Conservation (phyloP, 2,113 vertebrate species). For the Donacobius atricapilla region DNA sequence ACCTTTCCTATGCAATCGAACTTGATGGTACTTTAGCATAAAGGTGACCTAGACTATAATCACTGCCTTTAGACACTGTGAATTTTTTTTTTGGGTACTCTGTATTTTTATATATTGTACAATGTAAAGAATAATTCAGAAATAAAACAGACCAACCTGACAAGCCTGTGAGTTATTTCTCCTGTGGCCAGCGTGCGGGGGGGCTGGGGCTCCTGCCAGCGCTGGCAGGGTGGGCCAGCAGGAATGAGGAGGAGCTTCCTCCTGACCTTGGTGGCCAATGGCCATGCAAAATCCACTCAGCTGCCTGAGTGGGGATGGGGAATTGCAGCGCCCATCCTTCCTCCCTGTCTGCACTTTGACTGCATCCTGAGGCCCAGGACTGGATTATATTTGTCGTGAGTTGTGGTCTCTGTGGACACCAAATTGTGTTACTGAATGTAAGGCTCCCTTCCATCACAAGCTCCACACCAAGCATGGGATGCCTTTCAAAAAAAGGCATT, state of each 20-base stretch:
- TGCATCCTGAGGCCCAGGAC: not conserved
- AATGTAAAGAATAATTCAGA: slow-evolving; percentile 86
- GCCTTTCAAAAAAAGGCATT: not conserved
- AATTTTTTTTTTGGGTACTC: slow-evolving; percentile 86
- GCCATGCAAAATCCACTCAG: not conserved
- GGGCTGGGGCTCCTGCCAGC: not conserved
- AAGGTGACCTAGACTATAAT: slow-evolving; percentile 87
- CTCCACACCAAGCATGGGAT: not conserved
- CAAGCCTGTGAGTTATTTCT: not conserved
- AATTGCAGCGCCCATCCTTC: not conserved
- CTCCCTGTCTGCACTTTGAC: not conserved
- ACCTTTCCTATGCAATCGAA: slow-evolving; percentile 91
- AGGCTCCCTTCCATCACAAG: not conserved
- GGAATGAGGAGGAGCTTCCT: accelerated
- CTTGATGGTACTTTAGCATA: slow-evolving; percentile 85
- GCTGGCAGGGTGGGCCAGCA: accelerated
- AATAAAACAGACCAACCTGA: slow-evolving; percentile 72
- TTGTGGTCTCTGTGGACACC: not conserved
- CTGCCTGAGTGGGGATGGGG: not conserved
- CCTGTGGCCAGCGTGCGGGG: accelerated
- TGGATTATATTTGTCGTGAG: not conserved
- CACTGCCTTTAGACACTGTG: slow-evolving; percentile 97
- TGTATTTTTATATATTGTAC: slow-evolving; percentile 98
- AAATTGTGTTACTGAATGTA: not conserved
- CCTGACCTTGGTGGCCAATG: not conserved